A percentile compares a stretch with the other conserved stretches of the same genome.
These are phyloP conservation scores for Lysandra bellargus DNA, from an alignment of 2,888 invertebrate species.

Conservation along the genomic window DNA sequence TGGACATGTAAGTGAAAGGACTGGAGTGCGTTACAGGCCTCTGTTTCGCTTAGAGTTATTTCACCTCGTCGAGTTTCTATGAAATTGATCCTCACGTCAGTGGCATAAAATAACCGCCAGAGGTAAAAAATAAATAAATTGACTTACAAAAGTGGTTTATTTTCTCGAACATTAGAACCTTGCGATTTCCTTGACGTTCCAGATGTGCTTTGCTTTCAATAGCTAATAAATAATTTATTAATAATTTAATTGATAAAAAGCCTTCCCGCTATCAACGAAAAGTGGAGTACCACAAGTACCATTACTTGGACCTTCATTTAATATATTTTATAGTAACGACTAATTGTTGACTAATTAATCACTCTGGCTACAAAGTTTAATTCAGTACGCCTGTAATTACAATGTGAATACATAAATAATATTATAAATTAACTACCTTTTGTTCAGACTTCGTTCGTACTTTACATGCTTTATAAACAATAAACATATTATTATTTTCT, in stretches of 20 bases:
- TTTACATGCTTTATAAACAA: background rate
- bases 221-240: background rate
- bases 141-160: no score
- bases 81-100: no score
- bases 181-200: background rate
- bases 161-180: background rate
- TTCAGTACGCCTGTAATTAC: background rate
- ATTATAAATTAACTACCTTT: background rate
- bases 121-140: no score
- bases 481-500: background rate
- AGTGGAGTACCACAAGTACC: background rate
- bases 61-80: background rate
- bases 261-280: background rate
- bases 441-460: background rate
- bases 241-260: background rate
- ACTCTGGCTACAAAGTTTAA: background rate
- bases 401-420: background rate
- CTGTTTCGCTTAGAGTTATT: background rate
- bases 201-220: background rate
- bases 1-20: constrained; percentile 7
- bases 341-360: background rate
- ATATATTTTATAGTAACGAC: background rate
- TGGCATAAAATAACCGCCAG: no score
- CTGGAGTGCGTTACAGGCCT: background rate
- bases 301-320: background rate